Evolutionary conservation across 2,797 vertebrate species (phyloP).

Genomic region (Gymnopithys bicolor): DNA sequence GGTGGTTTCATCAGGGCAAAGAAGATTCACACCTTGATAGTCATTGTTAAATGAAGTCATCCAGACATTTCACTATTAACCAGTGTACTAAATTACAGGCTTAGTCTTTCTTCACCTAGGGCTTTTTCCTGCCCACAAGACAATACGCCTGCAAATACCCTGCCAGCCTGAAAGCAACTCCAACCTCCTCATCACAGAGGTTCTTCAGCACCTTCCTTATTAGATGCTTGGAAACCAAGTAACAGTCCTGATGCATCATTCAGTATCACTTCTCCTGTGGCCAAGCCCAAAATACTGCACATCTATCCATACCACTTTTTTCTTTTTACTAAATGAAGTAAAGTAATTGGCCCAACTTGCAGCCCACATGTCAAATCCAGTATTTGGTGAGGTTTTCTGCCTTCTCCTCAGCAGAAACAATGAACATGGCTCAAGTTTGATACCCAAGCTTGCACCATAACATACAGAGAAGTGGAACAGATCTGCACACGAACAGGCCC

Average conservation of each 20-base stretch:
- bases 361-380: background rate
- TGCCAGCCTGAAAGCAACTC: background rate
- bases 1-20: slow-evolving; percentile 4
- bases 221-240: background rate
- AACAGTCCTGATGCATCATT: background rate
- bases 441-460: background rate
- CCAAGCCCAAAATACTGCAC: background rate
- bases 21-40: slow-evolving; percentile 24
- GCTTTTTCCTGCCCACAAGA: background rate
- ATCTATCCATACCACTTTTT: background rate
- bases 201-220: background rate
- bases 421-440: background rate
- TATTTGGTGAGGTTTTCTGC: background rate
- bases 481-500: background rate
- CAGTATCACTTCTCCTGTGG: background rate
- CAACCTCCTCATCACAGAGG: background rate
- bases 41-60: background rate
- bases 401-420: background rate
- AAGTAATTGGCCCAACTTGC: background rate
- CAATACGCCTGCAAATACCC: background rate
- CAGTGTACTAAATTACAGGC: background rate
- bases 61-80: slow-evolving; percentile 13
- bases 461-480: background rate
- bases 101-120: background rate
- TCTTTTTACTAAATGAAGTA: background rate